A percentile compares a stretch with the other conserved stretches of the same genome.
Conservation (phyloP, 2,797 vertebrate genomes). For the Trachops cirrhosus region DNA sequence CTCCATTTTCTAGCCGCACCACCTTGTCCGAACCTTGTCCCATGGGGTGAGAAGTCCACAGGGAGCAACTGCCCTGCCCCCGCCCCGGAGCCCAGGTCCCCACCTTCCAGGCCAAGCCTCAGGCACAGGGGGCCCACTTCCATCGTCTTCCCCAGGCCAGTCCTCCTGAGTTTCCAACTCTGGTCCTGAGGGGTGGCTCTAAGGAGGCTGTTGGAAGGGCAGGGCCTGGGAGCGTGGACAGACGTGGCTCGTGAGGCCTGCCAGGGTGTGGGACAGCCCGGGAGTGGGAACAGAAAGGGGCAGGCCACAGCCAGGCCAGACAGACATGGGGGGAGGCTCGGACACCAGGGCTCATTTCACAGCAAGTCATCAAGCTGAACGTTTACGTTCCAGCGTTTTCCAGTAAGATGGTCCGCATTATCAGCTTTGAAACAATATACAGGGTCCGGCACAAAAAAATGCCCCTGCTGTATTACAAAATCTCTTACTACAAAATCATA, state of each 20-base stretch:
- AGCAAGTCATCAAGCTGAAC: not conserved
- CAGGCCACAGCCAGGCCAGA: no score
- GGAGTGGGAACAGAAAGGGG: not conserved
- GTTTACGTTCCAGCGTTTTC: not conserved
- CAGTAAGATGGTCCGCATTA: not conserved
- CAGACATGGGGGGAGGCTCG: no score
- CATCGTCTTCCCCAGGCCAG: not conserved
- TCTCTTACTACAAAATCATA: no score
- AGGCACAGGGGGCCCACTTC: not conserved
- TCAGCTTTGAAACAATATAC: not conserved
- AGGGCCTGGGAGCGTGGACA: not conserved
- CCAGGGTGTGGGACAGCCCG: no score
- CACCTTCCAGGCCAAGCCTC: not conserved
- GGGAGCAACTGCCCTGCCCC: not conserved
- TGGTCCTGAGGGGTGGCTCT: not conserved
- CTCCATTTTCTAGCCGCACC: not conserved
- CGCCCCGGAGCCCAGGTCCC: fast-evolving
- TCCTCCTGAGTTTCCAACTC: not conserved
- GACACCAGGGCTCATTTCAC: not conserved
- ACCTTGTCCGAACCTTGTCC: not conserved
- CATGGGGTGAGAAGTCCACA: not conserved
- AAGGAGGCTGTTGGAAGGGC: not conserved
- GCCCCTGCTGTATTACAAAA: no score
- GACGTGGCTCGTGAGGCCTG: fast-evolving
- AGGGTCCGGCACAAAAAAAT: no score